Evolutionary conservation across 2,888 invertebrate species (phyloP), one percentile per base, ranked within the genome.

Genomic region (Bellardia bayeri): DNA sequence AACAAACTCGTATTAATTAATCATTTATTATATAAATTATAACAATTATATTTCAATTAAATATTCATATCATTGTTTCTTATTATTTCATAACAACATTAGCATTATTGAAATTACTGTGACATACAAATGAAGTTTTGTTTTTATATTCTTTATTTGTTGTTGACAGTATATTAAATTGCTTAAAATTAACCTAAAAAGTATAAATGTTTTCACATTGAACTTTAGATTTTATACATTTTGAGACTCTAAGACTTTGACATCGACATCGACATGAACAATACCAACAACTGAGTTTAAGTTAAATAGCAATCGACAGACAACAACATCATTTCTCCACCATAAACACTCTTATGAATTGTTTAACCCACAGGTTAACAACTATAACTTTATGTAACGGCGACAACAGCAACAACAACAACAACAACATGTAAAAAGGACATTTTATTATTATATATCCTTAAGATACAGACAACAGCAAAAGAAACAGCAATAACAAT

Each of bases 281-380:
- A 37, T 6, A 37, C 4, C 4, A 37, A 37, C 49, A 16, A 7
- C 16, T 45, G 6, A 40, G 33, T 63, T 66, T 42, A 42, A 56
- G 16, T 78, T 16, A n/a, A 79, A 54, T 5, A 33, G 33, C 66
- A 56, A n/a, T 37, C 8, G 63, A n/a, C 40, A 82, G 16, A 33
- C 16, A 7, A 63, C 54, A 64, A 23, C 37, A 61, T 40, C 49
- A 61, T 30, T 49, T 72, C 49, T 49, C 56, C 75, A 51, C 45
- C 68, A 75, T 51, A 75, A 68, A 68, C 58, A 68, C 58, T 68
- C 58, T 84, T 79, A 84, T 79, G 72, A 79, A 79, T 68, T 79
- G 58, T 42, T 74, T 84, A 74, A 84, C 84, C 79, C 40, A 13
- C 49, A 66, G 78, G 84, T 79, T 74, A 84, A 84, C 64, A 51